These are phyloP conservation scores for Theristicus caerulescens DNA, from an alignment of 2,113 vertebrate species.

Conservation along the genomic window DNA sequence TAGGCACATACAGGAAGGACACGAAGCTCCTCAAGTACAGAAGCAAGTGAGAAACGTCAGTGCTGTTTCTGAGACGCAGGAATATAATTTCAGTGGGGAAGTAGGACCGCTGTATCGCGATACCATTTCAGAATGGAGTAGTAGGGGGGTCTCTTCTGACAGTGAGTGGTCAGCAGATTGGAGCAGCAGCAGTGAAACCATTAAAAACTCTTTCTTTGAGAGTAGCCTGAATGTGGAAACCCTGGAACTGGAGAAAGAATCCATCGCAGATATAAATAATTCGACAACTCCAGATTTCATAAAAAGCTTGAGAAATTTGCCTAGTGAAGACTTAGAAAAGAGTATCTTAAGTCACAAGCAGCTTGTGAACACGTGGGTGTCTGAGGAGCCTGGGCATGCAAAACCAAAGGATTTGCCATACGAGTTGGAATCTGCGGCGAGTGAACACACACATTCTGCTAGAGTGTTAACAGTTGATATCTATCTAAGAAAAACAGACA, in stretches of 20 bases:
- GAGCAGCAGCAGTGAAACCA: slow-evolving; percentile 43
- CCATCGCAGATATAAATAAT: slow-evolving; percentile 52
- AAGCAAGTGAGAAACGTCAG: not conserved
- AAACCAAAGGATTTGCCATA: slow-evolving; percentile 1
- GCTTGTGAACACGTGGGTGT: slow-evolving; percentile 51
- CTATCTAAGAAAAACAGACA: slow-evolving; percentile 75
- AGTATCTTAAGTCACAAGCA: slow-evolving; percentile 65
- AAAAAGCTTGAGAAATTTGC: slow-evolving; percentile 56
- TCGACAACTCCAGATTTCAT: slow-evolving; percentile 69
- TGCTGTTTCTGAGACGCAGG: not conserved
- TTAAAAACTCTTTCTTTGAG: slow-evolving; percentile 60
- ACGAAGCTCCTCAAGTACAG: slow-evolving; percentile 19
- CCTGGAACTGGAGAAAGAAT: slow-evolving; percentile 39
- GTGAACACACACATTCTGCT: slow-evolving; percentile 35
- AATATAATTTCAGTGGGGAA: slow-evolving; percentile 46
- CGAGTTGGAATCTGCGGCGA: not conserved
- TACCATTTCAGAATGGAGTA: slow-evolving; percentile 59
- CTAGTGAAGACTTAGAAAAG: slow-evolving; percentile 61
- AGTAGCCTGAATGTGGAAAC: slow-evolving; percentile 59
- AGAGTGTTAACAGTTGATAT: slow-evolving; percentile 78
- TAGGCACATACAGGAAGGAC: slow-evolving; percentile 19
- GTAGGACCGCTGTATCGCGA: not conserved
- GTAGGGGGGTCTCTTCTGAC: slow-evolving; percentile 37
- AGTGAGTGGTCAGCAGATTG: slow-evolving; percentile 56
- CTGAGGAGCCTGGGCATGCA: slow-evolving; percentile 35